These are phyloP conservation scores for Hoplodrina blanda DNA, from an alignment of 2,888 invertebrate genomes.

Conservation along the genomic window DNA sequence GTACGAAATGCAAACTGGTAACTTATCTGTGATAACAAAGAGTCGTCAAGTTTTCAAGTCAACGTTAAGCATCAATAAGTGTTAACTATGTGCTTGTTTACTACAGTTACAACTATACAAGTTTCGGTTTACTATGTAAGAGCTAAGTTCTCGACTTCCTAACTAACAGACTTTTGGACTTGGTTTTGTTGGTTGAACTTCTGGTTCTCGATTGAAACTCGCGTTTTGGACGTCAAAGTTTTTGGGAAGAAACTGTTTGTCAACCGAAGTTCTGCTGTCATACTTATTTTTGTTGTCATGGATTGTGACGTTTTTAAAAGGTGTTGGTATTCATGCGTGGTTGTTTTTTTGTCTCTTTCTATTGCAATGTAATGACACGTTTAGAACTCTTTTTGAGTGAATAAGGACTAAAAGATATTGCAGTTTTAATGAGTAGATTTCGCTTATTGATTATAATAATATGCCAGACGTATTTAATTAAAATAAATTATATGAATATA, in stretches of 20 bases:
- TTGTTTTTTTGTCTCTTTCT: neutral
- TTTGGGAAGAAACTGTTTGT: constrained; percentile 8
- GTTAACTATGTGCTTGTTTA: constrained; percentile 73
- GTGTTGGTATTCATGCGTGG: neutral
- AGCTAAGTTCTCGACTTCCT: constrained; percentile 71
- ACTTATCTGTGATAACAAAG: constrained; percentile 48
- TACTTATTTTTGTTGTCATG: neutral
- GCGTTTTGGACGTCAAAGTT: constrained; percentile 14
- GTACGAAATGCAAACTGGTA: constrained; percentile 31
- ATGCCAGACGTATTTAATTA: no score
- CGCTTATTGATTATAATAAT: no score
- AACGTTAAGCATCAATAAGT: constrained; percentile 63
- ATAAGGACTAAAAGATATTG: no score
- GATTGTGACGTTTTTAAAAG: neutral
- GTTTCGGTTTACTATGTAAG: constrained; percentile 58
- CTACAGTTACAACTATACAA: constrained; percentile 61
- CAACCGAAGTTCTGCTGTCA: neutral
- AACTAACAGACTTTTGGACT: constrained; percentile 74
- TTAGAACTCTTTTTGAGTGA: no score
- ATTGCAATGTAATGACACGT: neutral
- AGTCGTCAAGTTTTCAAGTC: constrained; percentile 49
- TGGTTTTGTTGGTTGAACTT: constrained; percentile 69
- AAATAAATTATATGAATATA: no score
- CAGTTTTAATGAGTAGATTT: no score
- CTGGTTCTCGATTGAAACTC: constrained; percentile 61